Evolutionary conservation across 2,797 vertebrate genomes (phyloP).

Genomic region (Pogonophryne albipinna): DNA sequence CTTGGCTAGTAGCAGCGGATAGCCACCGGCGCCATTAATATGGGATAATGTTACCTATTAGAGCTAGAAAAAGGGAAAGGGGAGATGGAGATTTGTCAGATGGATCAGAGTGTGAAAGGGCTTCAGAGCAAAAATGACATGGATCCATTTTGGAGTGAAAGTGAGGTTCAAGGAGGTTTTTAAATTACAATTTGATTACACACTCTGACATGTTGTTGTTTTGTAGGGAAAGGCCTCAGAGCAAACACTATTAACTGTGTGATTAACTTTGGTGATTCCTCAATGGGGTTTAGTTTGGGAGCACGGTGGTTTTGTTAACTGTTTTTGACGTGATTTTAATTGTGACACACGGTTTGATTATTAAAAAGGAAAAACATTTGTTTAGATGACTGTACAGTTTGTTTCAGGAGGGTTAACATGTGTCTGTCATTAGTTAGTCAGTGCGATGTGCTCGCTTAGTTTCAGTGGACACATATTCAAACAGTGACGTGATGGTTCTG

Average conservation of each 20-base stretch:
- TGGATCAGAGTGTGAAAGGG: constrained; percentile 65
- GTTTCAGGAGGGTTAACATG: neutral
- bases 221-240: constrained; percentile 45
- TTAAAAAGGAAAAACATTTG: constrained; percentile 19
- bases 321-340: neutral
- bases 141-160: constrained; percentile 65
- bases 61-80: constrained; percentile 64
- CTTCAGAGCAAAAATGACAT: constrained; percentile 43
- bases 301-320: constrained; percentile 9
- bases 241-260: constrained; percentile 41
- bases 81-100: constrained; percentile 72
- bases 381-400: neutral
- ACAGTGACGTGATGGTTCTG: neutral
- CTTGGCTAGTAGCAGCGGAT: constrained; percentile 73
- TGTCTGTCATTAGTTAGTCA: neutral
- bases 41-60: constrained; percentile 84
- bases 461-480: neutral
- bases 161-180: constrained; percentile 67
- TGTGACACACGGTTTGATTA: neutral
- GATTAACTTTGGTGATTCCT: constrained; percentile 36
- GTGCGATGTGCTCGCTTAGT: neutral
- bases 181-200: constrained; percentile 64
- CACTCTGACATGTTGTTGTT: constrained; percentile 60
- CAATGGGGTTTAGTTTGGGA: constrained; percentile 9
- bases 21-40: constrained; percentile 80